Conservation (phyloP, 2,888 invertebrate genomes). For the Julus scanicus region DNA sequence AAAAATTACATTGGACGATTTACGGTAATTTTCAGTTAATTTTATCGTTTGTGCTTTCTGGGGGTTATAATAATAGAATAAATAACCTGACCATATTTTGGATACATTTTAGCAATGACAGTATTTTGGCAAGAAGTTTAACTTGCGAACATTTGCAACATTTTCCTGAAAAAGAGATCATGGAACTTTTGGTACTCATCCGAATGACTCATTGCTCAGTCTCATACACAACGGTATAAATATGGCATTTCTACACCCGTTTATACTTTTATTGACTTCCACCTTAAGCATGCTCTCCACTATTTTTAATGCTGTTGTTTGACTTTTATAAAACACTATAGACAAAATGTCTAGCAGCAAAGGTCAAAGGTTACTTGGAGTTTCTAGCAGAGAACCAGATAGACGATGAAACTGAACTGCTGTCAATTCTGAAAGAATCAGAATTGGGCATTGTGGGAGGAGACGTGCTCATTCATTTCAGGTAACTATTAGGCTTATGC, state of each 20-base stretch:
- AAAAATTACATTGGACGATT: slow-evolving; percentile 37
- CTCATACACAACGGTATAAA: slow-evolving; percentile 43
- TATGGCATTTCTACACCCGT: background rate
- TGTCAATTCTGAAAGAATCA: slow-evolving; percentile 43
- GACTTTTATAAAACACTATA: background rate
- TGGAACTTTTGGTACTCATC: slow-evolving; percentile 28
- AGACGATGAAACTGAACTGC: slow-evolving; percentile 39
- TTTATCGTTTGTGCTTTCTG: too few species aligned
- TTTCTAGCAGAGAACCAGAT: background rate
- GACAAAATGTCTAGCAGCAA: slow-evolving; percentile 38
- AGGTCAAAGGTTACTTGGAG: slow-evolving; percentile 18
- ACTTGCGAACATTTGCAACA: slow-evolving; percentile 16
- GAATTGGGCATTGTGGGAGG: slow-evolving; percentile 52
- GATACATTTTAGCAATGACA: slow-evolving; percentile 5
- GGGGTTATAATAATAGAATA: background rate
- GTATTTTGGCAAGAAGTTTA: slow-evolving; percentile 18
- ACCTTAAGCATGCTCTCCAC: too few species aligned
- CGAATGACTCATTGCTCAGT: background rate
- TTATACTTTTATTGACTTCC: background rate
- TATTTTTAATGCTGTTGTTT: background rate
- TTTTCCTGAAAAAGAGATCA: background rate
- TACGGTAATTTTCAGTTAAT: slow-evolving; percentile 8
- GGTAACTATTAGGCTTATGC: background rate
- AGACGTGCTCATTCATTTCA: slow-evolving; percentile 49
- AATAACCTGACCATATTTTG: background rate